Conservation (phyloP, 30 jellyfish, hydroid and myxozoan species). For the Hydra vulgaris region DNA sequence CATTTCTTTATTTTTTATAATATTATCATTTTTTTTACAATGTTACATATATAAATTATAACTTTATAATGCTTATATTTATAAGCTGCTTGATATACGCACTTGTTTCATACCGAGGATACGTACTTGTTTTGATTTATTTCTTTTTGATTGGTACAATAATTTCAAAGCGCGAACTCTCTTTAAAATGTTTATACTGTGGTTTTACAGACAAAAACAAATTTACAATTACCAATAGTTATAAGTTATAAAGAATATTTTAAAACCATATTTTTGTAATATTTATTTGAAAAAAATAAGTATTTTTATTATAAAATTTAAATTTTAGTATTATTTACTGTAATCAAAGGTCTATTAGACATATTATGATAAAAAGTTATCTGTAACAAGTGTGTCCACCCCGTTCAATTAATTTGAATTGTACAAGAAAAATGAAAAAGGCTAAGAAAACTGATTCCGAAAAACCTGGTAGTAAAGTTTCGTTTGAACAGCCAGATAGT, state of each 20-base stretch:
- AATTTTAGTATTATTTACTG: neutral
- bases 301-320: no score
- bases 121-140: no score
- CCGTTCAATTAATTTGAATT: neutral
- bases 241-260: no score
- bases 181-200: neutral
- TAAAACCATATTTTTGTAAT: no score
- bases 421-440: neutral
- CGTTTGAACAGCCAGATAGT: neutral
- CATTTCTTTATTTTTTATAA: no score
- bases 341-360: neutral
- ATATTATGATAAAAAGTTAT: no score
- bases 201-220: neutral
- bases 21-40: no score
- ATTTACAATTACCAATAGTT: neutral
- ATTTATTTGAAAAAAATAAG: no score
- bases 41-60: no score
- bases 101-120: no score
- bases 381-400: neutral
- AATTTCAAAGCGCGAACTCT: slow-evolving; percentile 21
- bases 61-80: no score
- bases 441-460: neutral
- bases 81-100: no score
- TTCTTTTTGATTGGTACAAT: slow-evolving; percentile 8
- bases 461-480: neutral